phyloP scores from a whole-genome alignment of 2,113 vertebrate genomes.

The Athene cunicularia region DNA sequence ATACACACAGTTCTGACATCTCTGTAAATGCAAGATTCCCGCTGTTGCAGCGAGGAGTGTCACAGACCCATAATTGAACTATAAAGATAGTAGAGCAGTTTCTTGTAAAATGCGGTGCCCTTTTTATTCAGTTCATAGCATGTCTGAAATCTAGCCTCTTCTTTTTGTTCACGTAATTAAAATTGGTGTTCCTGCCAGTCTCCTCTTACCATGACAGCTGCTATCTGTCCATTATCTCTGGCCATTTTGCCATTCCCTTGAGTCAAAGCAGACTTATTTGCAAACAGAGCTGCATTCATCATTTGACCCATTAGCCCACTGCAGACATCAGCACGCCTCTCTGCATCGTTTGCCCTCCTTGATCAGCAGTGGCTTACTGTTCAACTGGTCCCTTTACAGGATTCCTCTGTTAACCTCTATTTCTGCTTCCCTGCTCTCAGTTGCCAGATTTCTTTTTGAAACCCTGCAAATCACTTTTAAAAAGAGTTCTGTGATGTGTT shows the following conservation, averaged over 20 bases:
- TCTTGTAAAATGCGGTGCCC: not conserved
- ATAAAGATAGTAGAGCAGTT: not conserved
- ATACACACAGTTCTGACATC: not conserved
- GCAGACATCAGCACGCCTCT: not conserved
- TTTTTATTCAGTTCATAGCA: not conserved
- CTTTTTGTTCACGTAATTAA: not conserved
- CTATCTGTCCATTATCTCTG: not conserved
- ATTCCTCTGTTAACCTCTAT: not conserved
- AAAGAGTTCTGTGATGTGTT: not conserved
- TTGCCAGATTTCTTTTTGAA: not conserved
- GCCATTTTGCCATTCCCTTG: not conserved
- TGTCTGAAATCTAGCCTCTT: not conserved
- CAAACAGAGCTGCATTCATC: not conserved
- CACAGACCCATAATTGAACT: not conserved
- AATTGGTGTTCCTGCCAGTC: not conserved
- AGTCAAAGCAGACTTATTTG: not conserved
- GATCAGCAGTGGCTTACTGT: not conserved
- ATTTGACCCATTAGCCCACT: not conserved
- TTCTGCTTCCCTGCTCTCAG: not conserved
- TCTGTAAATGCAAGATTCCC: not conserved
- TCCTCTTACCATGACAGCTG: not conserved
- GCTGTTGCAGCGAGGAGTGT: not conserved
- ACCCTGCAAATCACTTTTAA: not conserved
- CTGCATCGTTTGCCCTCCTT: not conserved
- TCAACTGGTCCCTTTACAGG: rapidly evolving